Conservation (phyloP, 1,140 invertebrate species). For the Chironomus striatipennis region DNA sequence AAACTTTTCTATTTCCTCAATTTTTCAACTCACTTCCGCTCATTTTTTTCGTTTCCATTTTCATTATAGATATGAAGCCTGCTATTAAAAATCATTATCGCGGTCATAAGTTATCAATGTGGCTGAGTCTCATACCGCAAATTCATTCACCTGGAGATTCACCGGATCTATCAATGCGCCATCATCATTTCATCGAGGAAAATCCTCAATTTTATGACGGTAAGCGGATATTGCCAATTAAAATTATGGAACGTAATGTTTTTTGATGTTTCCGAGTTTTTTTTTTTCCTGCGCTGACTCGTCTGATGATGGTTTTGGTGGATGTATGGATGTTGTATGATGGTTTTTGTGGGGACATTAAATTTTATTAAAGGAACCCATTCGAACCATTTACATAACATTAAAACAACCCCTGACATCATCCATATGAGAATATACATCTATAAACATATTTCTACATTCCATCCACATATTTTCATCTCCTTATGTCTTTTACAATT, state of each 20-base stretch:
- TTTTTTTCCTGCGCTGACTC: too few relatives aligned
- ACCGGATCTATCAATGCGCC: constrained; percentile 66
- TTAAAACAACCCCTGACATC: not conserved
- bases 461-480: not conserved
- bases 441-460: not conserved
- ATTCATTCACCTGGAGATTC: constrained; percentile 62
- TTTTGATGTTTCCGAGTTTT: too few relatives aligned
- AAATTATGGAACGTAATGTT: not conserved
- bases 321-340: too few relatives aligned
- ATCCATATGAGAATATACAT: too few relatives aligned
- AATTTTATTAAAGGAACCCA: too few relatives aligned
- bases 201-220: constrained; percentile 60
- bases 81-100: constrained; percentile 75
- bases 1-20: too few relatives aligned
- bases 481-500: not conserved
- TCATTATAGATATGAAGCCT: constrained; percentile 48
- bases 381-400: too few relatives aligned
- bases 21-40: not conserved
- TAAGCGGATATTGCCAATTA: constrained; percentile 32
- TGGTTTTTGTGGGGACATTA: too few relatives aligned
- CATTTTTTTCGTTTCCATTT: not conserved
- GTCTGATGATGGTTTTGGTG: too few relatives aligned
- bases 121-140: constrained; percentile 84
- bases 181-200: constrained; percentile 65
- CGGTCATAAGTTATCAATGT: constrained; percentile 85